Evolutionary conservation across 2,888 invertebrate species (phyloP).

Genomic region (Hyles lineata): DNA sequence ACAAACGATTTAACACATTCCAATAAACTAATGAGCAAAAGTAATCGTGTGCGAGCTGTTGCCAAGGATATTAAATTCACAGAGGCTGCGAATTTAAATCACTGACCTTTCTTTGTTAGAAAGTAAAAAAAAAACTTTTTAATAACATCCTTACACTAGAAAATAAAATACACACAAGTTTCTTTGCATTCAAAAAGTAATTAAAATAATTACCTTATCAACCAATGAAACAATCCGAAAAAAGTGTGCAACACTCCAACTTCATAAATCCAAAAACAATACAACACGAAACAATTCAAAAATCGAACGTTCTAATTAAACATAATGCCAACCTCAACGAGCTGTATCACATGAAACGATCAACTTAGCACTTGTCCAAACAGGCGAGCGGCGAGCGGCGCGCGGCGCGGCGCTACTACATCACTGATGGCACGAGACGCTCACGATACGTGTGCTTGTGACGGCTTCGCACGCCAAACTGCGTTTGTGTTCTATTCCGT

Average conservation of each 20-base stretch:
- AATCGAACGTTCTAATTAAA: slow-evolving; percentile 78
- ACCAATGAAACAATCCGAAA: slow-evolving; percentile 54
- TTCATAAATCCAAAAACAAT: slow-evolving; percentile 58
- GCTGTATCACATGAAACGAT: slow-evolving; percentile 82
- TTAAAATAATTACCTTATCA: slow-evolving; percentile 53
- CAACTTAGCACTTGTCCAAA: slow-evolving; percentile 84
- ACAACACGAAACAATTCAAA: slow-evolving; percentile 74
- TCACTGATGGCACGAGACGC: slow-evolving; percentile 58
- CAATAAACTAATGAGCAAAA: slow-evolving; percentile 28
- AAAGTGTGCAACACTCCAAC: slow-evolving; percentile 56
- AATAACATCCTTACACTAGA: not conserved
- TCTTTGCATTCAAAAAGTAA: slow-evolving; percentile 32
- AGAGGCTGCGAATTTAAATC: not conserved
- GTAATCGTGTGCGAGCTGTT: slow-evolving; percentile 9
- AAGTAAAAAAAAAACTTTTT: slow-evolving; percentile 16
- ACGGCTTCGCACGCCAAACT: slow-evolving; percentile 81
- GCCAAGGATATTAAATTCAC: slow-evolving; percentile 9
- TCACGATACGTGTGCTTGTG: slow-evolving; percentile 54
- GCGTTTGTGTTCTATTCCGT: slow-evolving; percentile 63
- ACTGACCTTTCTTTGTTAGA: slow-evolving; percentile 38
- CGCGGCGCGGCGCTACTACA: slow-evolving; percentile 60
- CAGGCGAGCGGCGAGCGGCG: slow-evolving; percentile 60
- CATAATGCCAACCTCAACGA: slow-evolving; percentile 78
- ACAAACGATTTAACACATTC: slow-evolving; percentile 40
- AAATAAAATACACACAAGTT: slow-evolving; percentile 24